Evolutionary conservation across 2,888 invertebrate genomes (phyloP).

Genomic region (Athalia cordata): DNA sequence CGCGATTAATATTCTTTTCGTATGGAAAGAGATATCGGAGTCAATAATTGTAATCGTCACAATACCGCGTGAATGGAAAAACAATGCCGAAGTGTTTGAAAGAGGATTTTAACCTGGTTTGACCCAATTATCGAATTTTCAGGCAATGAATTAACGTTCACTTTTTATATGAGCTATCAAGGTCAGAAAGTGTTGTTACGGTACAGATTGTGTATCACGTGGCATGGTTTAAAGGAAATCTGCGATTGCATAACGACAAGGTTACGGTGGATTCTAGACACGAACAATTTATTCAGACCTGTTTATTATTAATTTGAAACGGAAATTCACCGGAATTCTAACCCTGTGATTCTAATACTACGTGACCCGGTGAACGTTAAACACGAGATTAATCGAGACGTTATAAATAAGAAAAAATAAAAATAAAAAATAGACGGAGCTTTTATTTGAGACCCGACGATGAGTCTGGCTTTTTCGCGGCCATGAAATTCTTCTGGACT

Average conservation of each 20-base stretch:
- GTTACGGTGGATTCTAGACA: slow-evolving; percentile 5
- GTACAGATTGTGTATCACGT: not conserved
- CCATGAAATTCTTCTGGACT: too few species aligned
- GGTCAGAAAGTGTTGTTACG: not conserved
- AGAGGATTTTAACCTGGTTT: not conserved
- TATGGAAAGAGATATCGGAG: not conserved
- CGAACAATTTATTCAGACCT: not conserved
- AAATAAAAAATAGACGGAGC: too few species aligned
- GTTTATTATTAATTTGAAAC: not conserved
- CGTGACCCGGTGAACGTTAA: too few species aligned
- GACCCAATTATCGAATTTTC: not conserved
- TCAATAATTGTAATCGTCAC: not conserved
- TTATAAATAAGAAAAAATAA: too few species aligned
- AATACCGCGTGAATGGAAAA: not conserved
- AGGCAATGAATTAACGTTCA: not conserved
- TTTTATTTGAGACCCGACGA: too few species aligned
- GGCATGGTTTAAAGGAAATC: not conserved
- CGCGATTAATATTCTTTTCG: not conserved
- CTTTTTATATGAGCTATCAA: not conserved
- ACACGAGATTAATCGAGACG: too few species aligned
- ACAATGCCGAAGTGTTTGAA: not conserved
- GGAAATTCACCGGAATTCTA: not conserved
- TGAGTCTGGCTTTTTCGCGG: too few species aligned
- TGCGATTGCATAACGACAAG: not conserved
- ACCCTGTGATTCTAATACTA: not conserved